Conservation (phyloP, 2,797 vertebrate genomes). For the Pelobates cultripes region DNA sequence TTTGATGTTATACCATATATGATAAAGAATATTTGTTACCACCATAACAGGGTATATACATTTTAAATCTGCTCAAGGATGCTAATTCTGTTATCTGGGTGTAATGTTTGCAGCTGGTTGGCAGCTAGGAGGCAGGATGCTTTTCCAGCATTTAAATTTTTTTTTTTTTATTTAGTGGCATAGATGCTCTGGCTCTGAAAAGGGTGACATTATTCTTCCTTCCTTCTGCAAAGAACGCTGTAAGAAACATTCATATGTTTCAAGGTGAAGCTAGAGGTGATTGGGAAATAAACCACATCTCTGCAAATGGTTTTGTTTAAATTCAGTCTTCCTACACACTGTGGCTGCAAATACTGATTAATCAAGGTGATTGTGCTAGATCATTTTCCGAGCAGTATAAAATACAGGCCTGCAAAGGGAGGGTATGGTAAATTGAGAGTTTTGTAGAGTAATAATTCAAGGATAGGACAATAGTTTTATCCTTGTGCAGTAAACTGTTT, state of each 20-base stretch:
- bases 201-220: constrained; percentile 54
- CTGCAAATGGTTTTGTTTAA: constrained; percentile 39
- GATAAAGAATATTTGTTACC: constrained; percentile 15
- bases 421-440: constrained; percentile 10
- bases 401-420: constrained; percentile 24
- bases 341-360: constrained; percentile 43
- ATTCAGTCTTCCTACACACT: constrained; percentile 24
- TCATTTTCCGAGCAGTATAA: constrained; percentile 23
- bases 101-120: constrained; percentile 60
- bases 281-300: constrained; percentile 37
- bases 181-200: constrained; percentile 48
- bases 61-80: constrained; percentile 58
- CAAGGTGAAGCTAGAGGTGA: constrained; percentile 52
- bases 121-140: constrained; percentile 56
- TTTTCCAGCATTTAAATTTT: constrained; percentile 53
- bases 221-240: constrained; percentile 18
- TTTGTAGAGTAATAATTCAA: constrained; percentile 25
- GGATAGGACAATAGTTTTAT: constrained; percentile 2
- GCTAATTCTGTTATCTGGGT: constrained; percentile 63
- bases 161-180: constrained; percentile 51
- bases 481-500: background rate
- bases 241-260: constrained; percentile 39
- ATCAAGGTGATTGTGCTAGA: constrained; percentile 48
- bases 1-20: background rate
- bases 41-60: background rate